Conservation (phyloP, 1,140 invertebrate genomes). For the Carcinoscorpius rotundicauda region DNA sequence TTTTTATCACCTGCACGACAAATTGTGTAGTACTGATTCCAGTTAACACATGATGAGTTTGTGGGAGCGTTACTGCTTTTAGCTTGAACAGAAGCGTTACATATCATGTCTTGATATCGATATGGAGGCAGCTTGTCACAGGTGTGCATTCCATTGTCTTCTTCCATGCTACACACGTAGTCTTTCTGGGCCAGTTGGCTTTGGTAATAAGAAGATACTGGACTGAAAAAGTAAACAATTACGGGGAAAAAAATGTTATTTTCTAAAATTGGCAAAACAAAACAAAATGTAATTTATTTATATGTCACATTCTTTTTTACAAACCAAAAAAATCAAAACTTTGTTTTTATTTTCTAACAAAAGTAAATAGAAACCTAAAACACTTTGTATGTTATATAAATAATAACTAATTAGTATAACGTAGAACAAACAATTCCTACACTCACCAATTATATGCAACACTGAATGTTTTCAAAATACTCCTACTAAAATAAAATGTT, state of each 20-base stretch:
- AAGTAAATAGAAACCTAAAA: too few species aligned
- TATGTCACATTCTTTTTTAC: too few species aligned
- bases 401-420: too few species aligned
- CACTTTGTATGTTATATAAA: too few species aligned
- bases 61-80: constrained; percentile 22
- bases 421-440: too few species aligned
- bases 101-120: constrained; percentile 50
- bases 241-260: not conserved
- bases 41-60: constrained; percentile 68
- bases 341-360: too few species aligned
- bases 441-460: too few species aligned
- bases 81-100: constrained; percentile 38
- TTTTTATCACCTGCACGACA: constrained; percentile 86
- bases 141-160: constrained; percentile 88
- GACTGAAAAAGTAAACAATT: constrained; percentile 21
- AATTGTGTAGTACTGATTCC: constrained; percentile 97
- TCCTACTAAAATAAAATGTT: too few species aligned
- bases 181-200: constrained; percentile 66
- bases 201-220: constrained; percentile 37
- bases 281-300: too few species aligned
- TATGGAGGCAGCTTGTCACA: constrained; percentile 77
- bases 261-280: too few species aligned
- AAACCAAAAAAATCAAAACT: too few species aligned
- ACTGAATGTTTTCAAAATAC: too few species aligned
- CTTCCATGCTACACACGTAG: constrained; percentile 90